Evolutionary conservation across 2,113 vertebrate genomes (phyloP).

Genomic region (Tachuris rubrigastra): DNA sequence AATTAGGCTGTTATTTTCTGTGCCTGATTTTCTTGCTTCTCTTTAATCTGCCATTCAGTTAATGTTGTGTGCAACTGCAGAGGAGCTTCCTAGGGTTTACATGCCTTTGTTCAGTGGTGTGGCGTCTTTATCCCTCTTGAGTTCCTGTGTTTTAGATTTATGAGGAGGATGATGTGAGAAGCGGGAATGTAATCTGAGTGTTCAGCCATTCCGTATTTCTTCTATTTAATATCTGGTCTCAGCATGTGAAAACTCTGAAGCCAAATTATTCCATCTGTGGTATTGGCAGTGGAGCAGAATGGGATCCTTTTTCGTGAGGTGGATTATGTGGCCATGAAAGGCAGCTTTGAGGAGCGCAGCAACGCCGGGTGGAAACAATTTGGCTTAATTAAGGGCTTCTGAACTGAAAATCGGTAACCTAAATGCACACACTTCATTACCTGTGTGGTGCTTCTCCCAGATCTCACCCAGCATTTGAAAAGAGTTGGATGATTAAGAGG

Average conservation of each 20-base stretch:
- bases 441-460: accelerated
- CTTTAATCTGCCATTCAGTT: not conserved
- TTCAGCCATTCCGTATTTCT: slow-evolving; percentile 4
- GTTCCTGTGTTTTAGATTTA: slow-evolving; percentile 65
- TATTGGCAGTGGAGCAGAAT: not conserved
- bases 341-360: not conserved
- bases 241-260: slow-evolving; percentile 64
- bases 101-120: not conserved
- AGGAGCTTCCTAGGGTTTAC: not conserved
- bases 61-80: not conserved
- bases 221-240: slow-evolving; percentile 68
- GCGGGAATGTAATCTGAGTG: slow-evolving; percentile 55
- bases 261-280: slow-evolving; percentile 49
- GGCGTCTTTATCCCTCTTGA: slow-evolving; percentile 54
- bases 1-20: not conserved
- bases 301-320: slow-evolving; percentile 32
- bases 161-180: slow-evolving; percentile 64
- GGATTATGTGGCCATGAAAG: slow-evolving; percentile 42
- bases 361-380: slow-evolving; percentile 50
- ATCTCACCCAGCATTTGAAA: accelerated
- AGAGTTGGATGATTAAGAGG: not conserved
- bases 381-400: slow-evolving; percentile 30
- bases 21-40: not conserved
- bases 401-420: not conserved
- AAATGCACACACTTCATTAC: not conserved